Percentiles rank a stretch among this genome's conserved stretches.
These are phyloP conservation scores for Bombus breviceps DNA, from an alignment of 1,140 invertebrate genomes.

Conservation along the genomic window DNA sequence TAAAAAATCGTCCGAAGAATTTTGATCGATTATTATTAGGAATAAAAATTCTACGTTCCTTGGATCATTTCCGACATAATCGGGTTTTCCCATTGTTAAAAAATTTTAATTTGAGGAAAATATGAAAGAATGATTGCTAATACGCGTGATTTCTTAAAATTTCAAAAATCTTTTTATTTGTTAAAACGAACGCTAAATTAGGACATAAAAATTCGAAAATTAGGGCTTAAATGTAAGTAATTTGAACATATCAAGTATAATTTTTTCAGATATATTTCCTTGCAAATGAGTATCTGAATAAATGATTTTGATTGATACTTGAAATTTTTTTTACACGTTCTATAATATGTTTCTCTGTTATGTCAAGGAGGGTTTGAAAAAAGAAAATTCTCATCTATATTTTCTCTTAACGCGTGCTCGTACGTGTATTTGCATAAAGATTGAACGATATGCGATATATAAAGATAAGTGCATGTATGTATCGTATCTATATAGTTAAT, in stretches of 20 bases:
- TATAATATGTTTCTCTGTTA: background rate
- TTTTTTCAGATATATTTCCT: too few relatives aligned
- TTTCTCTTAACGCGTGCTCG: background rate
- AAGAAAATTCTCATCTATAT: background rate
- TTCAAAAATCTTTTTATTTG: background rate
- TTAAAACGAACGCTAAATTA: background rate
- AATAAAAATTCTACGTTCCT: background rate
- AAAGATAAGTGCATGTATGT: background rate
- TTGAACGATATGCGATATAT: background rate
- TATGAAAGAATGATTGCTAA: background rate
- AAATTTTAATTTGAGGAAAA: background rate
- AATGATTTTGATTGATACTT: background rate
- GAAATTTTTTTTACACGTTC: too few relatives aligned
- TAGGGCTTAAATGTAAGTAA: background rate
- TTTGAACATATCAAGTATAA: background rate
- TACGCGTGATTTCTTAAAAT: background rate
- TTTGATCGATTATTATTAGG: background rate
- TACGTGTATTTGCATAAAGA: background rate
- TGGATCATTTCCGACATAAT: background rate
- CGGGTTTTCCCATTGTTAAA: background rate
- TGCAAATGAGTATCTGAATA: background rate
- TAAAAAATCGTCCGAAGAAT: background rate
- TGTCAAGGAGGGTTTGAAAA: background rate
- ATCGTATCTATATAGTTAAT: background rate
- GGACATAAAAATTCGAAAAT: background rate